These are phyloP conservation scores for Papilio gigon DNA, from an alignment of 2,888 invertebrate species.

Conservation along the genomic window DNA sequence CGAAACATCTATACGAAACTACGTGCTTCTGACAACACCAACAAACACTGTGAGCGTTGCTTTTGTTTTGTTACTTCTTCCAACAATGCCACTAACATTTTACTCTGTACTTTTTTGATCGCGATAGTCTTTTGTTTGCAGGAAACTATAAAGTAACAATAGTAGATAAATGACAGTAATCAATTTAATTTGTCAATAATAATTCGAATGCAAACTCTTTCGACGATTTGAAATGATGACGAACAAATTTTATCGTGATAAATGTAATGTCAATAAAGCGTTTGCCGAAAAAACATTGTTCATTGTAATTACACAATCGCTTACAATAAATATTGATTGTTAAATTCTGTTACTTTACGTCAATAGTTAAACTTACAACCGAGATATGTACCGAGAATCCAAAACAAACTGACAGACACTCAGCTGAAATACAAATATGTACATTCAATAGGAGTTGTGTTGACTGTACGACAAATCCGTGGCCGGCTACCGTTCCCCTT, in stretches of 20 bases:
- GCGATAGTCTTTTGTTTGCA: too few species aligned
- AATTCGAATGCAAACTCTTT: too few species aligned
- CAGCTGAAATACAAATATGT: constrained; percentile 56
- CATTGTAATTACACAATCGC: not conserved
- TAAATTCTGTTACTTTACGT: constrained; percentile 8
- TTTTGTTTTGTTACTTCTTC: too few species aligned
- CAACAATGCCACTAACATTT: too few species aligned
- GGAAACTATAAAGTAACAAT: too few species aligned
- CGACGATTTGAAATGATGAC: not conserved
- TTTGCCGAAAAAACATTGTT: not conserved
- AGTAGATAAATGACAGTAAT: too few species aligned
- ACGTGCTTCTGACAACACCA: too few species aligned
- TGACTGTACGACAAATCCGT: constrained; percentile 79
- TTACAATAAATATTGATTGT: constrained; percentile 11
- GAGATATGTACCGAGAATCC: constrained; percentile 1
- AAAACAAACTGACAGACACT: constrained; percentile 27
- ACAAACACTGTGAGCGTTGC: too few species aligned
- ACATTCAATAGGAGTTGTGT: constrained; percentile 60
- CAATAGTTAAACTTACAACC: constrained; percentile 23
- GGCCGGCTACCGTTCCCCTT: constrained; percentile 72
- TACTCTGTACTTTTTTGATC: too few species aligned
- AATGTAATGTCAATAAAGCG: not conserved
- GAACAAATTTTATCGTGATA: not conserved
- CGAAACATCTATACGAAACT: too few species aligned
- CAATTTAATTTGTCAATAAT: too few species aligned